Evolutionary conservation across 2,797 vertebrate species (phyloP), one percentile per base, ranked within the genome.

Genomic region (Chaunax sp.): DNA sequence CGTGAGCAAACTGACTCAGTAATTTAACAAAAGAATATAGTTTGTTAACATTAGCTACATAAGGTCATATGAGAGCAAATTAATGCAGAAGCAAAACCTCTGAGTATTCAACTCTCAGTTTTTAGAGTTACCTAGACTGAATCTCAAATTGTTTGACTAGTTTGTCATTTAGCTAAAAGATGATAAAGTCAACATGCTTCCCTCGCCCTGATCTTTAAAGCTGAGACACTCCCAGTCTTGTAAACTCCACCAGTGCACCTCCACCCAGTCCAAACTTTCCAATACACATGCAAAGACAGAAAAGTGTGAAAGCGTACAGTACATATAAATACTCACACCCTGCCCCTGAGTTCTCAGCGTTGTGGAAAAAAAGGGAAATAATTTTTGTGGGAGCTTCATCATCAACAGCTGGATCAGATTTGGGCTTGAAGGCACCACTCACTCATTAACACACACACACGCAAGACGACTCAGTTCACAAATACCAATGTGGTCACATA

Each of bases 361-460:
- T 81, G 56, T 73, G 60, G 72, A 73, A 85, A 54, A 77, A 75
- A 64, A 64, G 59, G 72, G 43, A 77, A 82, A 75, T 72, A 49
- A 85, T 80, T 80, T 77, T 69, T 73, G 64, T 67, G 64, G 78
- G 72, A 79, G 45, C 58, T 73, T 82, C 73, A 69, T 82, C 73
- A 69, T 87, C 74, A 72, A 78, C 87, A 91, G 81, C 87, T 92
- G 88, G 77, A 84, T 88, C 79, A 80, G 77, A 87, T 89, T 77
- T 80, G 57, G 19, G 60, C 55, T 66, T 50, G 25, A 80, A 74
- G 77, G 62, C 61, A 78, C 40, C 53, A 50, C 66, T 64, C 40
- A 56, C 64, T 77, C 69, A 69, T 76, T 72, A 75, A 75, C 55
- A 49, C 59, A 43, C 49, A 69, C 72, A 72, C 69, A 64, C 19